These are phyloP conservation scores for Spodoptera exigua DNA, from an alignment of 2,888 invertebrate species.

Conservation along the genomic window DNA sequence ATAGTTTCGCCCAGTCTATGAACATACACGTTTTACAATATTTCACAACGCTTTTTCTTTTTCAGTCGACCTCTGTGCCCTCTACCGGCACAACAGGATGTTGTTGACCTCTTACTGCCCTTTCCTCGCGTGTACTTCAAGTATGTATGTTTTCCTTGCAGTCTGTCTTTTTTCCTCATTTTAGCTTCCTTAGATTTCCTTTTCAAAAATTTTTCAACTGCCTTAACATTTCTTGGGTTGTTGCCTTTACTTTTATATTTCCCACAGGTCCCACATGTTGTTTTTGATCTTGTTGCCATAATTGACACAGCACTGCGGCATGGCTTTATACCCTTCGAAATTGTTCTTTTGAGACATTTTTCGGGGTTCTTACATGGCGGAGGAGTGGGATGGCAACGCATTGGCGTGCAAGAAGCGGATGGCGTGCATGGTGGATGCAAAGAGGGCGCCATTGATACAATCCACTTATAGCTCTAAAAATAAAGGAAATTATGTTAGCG, in stretches of 20 bases:
- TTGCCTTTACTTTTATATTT: constrained; percentile 60
- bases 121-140: constrained; percentile 66
- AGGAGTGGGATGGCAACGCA: constrained; percentile 79
- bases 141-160: constrained; percentile 70
- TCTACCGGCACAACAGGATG: constrained; percentile 76
- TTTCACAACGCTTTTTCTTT: constrained; percentile 58
- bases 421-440: constrained; percentile 83
- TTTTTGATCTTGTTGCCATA: constrained; percentile 74
- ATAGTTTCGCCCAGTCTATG: constrained; percentile 6
- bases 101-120: constrained; percentile 58
- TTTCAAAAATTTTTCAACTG: constrained; percentile 72
- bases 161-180: constrained; percentile 71
- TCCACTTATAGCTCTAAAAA: constrained; percentile 66
- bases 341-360: constrained; percentile 75
- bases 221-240: constrained; percentile 60
- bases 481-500: constrained; percentile 18
- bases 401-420: constrained; percentile 75
- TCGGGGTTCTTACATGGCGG: constrained; percentile 79
- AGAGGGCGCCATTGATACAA: constrained; percentile 71
- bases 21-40: constrained; percentile 56
- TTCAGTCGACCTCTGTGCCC: constrained; percentile 79
- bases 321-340: constrained; percentile 71
- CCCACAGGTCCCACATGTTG: constrained; percentile 71
- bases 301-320: constrained; percentile 82
- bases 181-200: constrained; percentile 73